A percentile compares a stretch with the other conserved stretches of the same genome.
Evolutionary conservation across 1,140 invertebrate species (phyloP).

Genomic region (Bombus superbus): DNA sequence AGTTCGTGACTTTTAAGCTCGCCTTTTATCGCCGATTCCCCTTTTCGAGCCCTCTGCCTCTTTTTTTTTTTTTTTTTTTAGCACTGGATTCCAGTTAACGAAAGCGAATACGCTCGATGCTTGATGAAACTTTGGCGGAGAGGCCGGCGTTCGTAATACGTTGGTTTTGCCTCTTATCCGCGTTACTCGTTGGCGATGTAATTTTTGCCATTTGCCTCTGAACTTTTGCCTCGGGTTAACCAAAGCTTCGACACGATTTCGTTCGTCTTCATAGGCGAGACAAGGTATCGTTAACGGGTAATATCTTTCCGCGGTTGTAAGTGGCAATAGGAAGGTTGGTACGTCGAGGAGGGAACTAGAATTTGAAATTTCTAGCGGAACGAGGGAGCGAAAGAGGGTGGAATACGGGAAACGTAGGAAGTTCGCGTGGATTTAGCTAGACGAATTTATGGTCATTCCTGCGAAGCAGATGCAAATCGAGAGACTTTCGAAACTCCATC

Average conservation of each 20-base stretch:
- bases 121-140: neutral
- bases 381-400: constrained; percentile 42
- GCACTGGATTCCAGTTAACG: neutral
- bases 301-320: too few relatives aligned
- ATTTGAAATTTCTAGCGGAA: constrained; percentile 2
- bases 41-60: neutral
- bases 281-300: too few relatives aligned
- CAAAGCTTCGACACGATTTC: too few relatives aligned
- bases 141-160: neutral
- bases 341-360: neutral
- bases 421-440: constrained; percentile 36
- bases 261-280: too few relatives aligned
- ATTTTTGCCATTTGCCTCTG: too few relatives aligned
- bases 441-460: constrained; percentile 73
- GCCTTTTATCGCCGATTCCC: constrained; percentile 15
- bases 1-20: constrained; percentile 42
- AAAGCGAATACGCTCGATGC: neutral
- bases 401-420: constrained; percentile 41
- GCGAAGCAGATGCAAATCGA: constrained; percentile 67
- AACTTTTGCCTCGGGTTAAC: too few relatives aligned
- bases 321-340: neutral
- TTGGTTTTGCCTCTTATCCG: too few relatives aligned
- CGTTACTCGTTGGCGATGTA: too few relatives aligned
- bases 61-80: neutral
- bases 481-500: constrained; percentile 44